Conservation (phyloP, 1,140 invertebrate genomes). For the Campodea augens region DNA sequence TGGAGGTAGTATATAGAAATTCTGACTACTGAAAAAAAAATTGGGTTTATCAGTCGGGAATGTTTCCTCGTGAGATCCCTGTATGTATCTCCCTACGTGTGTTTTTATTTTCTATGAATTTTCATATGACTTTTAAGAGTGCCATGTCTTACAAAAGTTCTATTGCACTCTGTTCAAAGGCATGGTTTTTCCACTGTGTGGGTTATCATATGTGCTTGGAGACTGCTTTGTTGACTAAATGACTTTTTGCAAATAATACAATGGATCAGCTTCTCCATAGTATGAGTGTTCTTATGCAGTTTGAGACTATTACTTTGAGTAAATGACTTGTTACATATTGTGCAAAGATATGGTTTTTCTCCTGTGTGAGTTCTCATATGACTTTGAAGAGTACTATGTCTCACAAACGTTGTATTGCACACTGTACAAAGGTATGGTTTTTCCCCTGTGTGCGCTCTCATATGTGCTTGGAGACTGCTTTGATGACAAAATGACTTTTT, state of each 20-base stretch:
- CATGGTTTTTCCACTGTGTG: background rate
- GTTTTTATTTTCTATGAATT: background rate
- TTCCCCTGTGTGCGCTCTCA: background rate
- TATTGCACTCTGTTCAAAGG: background rate
- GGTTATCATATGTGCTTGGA: background rate
- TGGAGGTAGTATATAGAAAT: too few species aligned
- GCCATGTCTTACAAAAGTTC: background rate
- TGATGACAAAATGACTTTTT: background rate
- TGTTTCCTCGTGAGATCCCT: too few species aligned
- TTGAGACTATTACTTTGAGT: background rate
- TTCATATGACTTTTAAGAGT: background rate
- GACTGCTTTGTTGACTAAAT: background rate
- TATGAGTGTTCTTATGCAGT: background rate
- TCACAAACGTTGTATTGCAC: background rate
- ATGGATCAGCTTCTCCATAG: background rate
- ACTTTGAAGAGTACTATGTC: background rate
- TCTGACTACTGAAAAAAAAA: too few species aligned
- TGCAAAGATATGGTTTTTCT: constrained; percentile 5
- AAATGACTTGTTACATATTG: background rate
- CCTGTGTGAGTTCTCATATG: constrained; percentile 5
- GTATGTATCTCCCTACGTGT: background rate
- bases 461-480: background rate
- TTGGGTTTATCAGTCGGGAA: too few species aligned
- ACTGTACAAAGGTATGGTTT: background rate
- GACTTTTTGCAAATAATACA: constrained; percentile 4